Percentiles rank a stretch among this genome's conserved stretches.
Conservation (phyloP, 1,140 invertebrate genomes). For the Epicauta chinensis region DNA sequence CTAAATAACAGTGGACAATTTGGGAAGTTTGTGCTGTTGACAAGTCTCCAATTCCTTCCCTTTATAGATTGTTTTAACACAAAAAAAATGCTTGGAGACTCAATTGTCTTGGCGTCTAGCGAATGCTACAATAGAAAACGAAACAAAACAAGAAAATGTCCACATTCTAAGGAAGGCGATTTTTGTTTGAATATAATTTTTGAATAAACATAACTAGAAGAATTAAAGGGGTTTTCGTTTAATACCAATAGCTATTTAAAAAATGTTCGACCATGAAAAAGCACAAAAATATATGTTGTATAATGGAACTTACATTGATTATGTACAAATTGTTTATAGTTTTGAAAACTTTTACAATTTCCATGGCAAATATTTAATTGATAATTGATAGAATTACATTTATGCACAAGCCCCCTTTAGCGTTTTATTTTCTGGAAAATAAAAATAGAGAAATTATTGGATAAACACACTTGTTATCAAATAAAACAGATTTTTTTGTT, state of each 20-base stretch:
- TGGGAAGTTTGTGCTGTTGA: slow-evolving; percentile 6
- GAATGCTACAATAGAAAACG: too few relatives aligned
- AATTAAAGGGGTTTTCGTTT: slow-evolving; percentile 1
- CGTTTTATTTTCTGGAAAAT: too few relatives aligned
- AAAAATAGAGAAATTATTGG: too few relatives aligned
- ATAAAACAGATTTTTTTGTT: background rate
- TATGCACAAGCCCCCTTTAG: background rate
- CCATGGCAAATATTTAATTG: background rate
- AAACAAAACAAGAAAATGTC: too few relatives aligned
- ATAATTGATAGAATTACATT: background rate
- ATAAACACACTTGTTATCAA: background rate
- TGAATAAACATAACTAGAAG: slow-evolving; percentile 7
- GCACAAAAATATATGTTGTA: background rate
- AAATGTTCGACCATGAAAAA: background rate
- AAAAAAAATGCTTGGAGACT: too few relatives aligned
- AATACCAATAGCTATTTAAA: slow-evolving; percentile 5
- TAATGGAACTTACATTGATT: background rate
- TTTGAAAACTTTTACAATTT: background rate
- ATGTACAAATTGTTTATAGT: background rate
- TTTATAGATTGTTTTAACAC: too few relatives aligned
- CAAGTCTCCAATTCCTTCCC: slow-evolving; percentile 4
- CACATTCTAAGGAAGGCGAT: too few relatives aligned
- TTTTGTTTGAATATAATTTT: background rate
- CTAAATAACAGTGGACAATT: slow-evolving; percentile 4
- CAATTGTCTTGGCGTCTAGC: too few relatives aligned